Evolutionary conservation across 2,113 vertebrate species (phyloP).

Genomic region (Nibea albiflora): DNA sequence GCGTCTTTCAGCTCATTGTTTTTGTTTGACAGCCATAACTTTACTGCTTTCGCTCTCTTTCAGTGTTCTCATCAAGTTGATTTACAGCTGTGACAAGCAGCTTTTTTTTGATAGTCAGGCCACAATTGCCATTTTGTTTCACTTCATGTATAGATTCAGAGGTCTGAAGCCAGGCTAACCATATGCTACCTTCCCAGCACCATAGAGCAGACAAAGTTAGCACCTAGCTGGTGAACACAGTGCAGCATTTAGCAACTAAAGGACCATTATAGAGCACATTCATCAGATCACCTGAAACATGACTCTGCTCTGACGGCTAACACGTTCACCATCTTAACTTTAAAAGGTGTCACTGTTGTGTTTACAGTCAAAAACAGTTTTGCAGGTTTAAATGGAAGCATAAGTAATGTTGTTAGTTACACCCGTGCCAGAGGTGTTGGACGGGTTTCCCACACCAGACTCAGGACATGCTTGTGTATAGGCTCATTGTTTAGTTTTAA

Average conservation of each 20-base stretch:
- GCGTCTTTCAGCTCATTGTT: too few species aligned
- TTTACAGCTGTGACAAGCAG: too few species aligned
- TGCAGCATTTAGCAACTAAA: background rate
- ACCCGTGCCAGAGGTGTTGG: background rate
- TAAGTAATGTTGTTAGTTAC: background rate
- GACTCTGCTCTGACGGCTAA: background rate
- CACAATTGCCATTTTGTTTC: background rate
- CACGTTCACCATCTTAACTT: background rate
- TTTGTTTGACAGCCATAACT: too few species aligned
- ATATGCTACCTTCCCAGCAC: background rate
- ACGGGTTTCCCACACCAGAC: too few species aligned
- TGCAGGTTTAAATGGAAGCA: background rate
- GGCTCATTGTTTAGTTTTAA: slow-evolving; percentile 31
- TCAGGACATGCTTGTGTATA: slow-evolving; percentile 6
- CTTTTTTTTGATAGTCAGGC: background rate
- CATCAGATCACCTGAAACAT: background rate
- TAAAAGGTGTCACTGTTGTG: background rate
- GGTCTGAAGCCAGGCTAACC: background rate
- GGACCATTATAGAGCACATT: background rate
- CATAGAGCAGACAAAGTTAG: too few species aligned
- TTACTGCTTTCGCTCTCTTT: too few species aligned
- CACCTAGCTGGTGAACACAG: too few species aligned
- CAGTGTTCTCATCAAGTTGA: too few species aligned
- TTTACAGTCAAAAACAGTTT: background rate
- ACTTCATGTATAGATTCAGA: background rate